These are phyloP conservation scores for Mycetomoellerius zeteki DNA, from an alignment of 1,140 invertebrate species.

Conservation along the genomic window DNA sequence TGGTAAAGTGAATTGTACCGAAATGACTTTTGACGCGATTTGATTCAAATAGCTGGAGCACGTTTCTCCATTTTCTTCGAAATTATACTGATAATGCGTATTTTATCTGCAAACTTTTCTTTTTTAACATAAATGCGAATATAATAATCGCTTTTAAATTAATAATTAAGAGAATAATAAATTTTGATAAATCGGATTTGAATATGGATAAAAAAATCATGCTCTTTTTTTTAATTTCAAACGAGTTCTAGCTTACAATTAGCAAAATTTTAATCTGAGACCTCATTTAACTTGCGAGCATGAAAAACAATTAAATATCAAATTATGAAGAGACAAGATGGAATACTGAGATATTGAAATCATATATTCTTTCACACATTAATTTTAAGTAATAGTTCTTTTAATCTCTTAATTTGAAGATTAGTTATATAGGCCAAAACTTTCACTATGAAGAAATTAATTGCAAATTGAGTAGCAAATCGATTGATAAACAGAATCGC, in stretches of 20 bases:
- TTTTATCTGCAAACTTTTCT: background rate
- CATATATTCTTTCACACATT: background rate
- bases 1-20: background rate
- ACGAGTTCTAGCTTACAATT: background rate
- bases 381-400: slow-evolving; percentile 15
- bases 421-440: background rate
- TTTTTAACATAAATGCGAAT: background rate
- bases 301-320: background rate
- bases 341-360: background rate
- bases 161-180: background rate
- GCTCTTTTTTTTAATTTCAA: background rate
- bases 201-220: background rate
- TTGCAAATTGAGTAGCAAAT: background rate
- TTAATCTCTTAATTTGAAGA: background rate
- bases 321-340: background rate
- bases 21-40: background rate
- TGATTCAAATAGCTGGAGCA: background rate
- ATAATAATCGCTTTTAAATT: background rate
- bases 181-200: background rate
- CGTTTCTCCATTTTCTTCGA: background rate
- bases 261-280: background rate
- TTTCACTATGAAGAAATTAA: background rate
- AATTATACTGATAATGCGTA: background rate
- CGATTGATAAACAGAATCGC: background rate
- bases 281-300: background rate